Percentiles rank a stretch among this genome's conserved stretches.
These are phyloP conservation scores for Eulithis prunata DNA, from an alignment of 2,888 invertebrate species.

Conservation along the genomic window DNA sequence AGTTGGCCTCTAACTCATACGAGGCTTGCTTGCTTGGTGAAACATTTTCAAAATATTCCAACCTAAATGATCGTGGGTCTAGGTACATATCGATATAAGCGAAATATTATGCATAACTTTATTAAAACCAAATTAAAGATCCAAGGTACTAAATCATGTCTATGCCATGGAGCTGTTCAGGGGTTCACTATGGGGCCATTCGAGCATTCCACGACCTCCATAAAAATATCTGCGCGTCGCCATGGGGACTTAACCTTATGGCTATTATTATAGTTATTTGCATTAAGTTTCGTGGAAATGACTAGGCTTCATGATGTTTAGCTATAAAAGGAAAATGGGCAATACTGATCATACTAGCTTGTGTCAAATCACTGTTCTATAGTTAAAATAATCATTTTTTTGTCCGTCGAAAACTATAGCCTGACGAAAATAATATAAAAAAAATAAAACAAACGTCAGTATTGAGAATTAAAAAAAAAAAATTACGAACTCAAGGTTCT, in stretches of 20 bases:
- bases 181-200: constrained; percentile 5
- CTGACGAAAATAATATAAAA: too few species aligned
- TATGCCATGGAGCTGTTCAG: constrained; percentile 21
- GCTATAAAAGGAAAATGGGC: background rate
- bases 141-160: constrained; percentile 38
- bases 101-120: constrained; percentile 10
- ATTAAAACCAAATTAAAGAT: constrained; percentile 26
- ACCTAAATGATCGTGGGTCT: background rate
- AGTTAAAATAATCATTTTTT: too few species aligned
- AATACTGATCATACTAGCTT: background rate
- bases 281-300: background rate
- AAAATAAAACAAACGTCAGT: too few species aligned
- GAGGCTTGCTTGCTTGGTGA: too few species aligned
- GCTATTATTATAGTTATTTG: constrained; percentile 24
- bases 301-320: constrained; percentile 17
- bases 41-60: background rate
- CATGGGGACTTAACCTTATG: constrained; percentile 28
- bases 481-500: too few species aligned
- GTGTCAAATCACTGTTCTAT: too few species aligned
- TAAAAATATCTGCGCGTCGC: constrained; percentile 40
- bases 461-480: too few species aligned
- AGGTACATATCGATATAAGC: too few species aligned
- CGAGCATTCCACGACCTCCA: constrained; percentile 34
- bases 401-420: too few species aligned
- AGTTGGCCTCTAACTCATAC: too few species aligned